Conservation (phyloP, 2,888 invertebrate genomes). For the Hirtodrosophila trivittata region DNA sequence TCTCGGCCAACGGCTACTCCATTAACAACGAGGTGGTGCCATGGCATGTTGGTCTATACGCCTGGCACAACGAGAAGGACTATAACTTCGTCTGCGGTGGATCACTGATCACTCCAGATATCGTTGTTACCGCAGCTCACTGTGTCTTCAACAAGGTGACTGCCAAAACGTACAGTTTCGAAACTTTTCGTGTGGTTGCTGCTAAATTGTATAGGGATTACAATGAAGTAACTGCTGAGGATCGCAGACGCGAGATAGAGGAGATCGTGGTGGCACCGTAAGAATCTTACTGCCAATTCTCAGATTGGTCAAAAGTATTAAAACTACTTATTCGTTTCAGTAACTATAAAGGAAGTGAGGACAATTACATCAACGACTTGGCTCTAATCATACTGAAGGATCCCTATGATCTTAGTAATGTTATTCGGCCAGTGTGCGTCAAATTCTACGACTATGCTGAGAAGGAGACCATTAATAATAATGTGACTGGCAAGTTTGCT, state of each 20-base stretch:
- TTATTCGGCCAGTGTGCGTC: constrained; percentile 64
- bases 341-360: constrained; percentile 42
- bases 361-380: constrained; percentile 50
- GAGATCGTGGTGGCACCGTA: constrained; percentile 49
- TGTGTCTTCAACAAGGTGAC: constrained; percentile 58
- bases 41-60: constrained; percentile 66
- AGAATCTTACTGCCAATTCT: constrained; percentile 7
- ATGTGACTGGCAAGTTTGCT: constrained; percentile 52
- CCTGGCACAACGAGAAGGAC: constrained; percentile 38
- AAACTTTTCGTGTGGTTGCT: constrained; percentile 53
- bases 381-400: constrained; percentile 46
- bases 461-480: constrained; percentile 54
- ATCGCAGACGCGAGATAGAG: constrained; percentile 25
- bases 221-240: constrained; percentile 28
- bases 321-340: constrained; percentile 8
- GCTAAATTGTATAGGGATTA: constrained; percentile 59
- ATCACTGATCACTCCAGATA: constrained; percentile 61
- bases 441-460: constrained; percentile 41
- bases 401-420: constrained; percentile 52
- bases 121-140: constrained; percentile 67
- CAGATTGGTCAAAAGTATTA: no score
- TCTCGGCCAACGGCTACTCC: constrained; percentile 56
- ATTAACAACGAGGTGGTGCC: constrained; percentile 65
- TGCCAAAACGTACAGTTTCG: constrained; percentile 16
- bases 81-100: constrained; percentile 62